Conservation (phyloP, 2,888 invertebrate genomes). For the Linyphia triangularis region DNA sequence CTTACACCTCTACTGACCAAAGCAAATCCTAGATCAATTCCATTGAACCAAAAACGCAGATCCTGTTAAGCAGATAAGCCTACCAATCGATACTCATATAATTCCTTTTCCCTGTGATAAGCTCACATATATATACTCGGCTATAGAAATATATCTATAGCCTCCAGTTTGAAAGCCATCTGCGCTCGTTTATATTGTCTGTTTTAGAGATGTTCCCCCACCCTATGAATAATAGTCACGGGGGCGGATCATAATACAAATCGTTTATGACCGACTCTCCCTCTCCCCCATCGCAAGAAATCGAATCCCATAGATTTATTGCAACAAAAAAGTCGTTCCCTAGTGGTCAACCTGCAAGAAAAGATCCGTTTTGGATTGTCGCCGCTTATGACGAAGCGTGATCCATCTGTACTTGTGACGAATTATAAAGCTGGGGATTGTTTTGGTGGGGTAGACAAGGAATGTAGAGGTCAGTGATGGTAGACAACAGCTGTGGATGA, state of each 20-base stretch:
- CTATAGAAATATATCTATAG: not conserved
- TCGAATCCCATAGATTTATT: constrained; percentile 53
- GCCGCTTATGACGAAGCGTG: not conserved
- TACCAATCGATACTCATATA: constrained; percentile 7
- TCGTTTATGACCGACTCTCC: constrained; percentile 51
- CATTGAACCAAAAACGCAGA: not conserved
- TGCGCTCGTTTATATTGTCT: constrained; percentile 68
- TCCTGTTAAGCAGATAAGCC: constrained; percentile 1
- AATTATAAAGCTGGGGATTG: constrained; percentile 14
- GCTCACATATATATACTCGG: constrained; percentile 14
- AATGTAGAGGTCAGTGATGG: no score
- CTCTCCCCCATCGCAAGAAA: constrained; percentile 41
- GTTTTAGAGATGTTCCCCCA: constrained; percentile 49
- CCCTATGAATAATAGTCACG: constrained; percentile 69
- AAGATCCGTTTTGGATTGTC: constrained; percentile 30
- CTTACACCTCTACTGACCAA: not conserved
- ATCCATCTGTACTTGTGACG: constrained; percentile 17
- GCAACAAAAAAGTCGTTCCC: constrained; percentile 57
- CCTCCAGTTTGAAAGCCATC: constrained; percentile 61
- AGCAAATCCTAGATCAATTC: not conserved
- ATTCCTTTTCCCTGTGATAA: constrained; percentile 25
- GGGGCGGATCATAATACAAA: constrained; percentile 64
- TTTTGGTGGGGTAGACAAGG: not conserved
- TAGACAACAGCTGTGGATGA: no score
- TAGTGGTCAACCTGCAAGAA: constrained; percentile 49